Base-by-base conservation (phyloP, 2,888 invertebrate genomes). In the Trachelus tabidus region DNA sequence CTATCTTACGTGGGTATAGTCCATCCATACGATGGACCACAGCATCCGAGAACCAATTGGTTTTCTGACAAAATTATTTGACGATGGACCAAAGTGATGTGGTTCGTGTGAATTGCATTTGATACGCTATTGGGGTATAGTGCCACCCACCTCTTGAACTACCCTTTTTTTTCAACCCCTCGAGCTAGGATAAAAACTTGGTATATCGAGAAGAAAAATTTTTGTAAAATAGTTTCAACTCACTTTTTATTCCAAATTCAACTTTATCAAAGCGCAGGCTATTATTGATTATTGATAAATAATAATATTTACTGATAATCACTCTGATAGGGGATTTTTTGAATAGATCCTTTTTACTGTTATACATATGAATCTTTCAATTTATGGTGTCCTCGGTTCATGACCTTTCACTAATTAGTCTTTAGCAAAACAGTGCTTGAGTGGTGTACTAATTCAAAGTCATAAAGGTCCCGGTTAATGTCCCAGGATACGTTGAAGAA, bases 401-500 rank as follows among this genome's bases (percentile, higher is more conserved):
- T 15, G 31, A 4, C 12, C 15, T 33, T 71, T 34, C 3, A 0
- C 33, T 34, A 71, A 34, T 71, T 71, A 31, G 56, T 56, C 56
- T 56, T 23, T 9, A 6, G 71, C 33, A 71, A 23, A 71, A 31
- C n/a, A 71, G 71, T 23, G 33, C 12, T 2, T 9, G 31, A 71
- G 4, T 23, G 74, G 79, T 76, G 69, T 40, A 78, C 68, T 78
- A 79, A 80, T 76, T 80, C 81, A 73, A 56, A 79, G 79, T 79
- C 82, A 79, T 84, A 83, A 82, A 80, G 75, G 80, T 81, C 81
- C 79, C 77, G 77, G 79, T 68, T 71, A 56, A 56, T 73, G 79
- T 71, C 69, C 37, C 23, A 23, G 76, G 69, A 33, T 75, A 77
- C 71, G 68, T 31, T 35, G 68, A 77, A 71, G 73, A 40, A 56